Evolutionary conservation across 2,113 vertebrate species (phyloP).

Genomic region (Notiomystis cincta): DNA sequence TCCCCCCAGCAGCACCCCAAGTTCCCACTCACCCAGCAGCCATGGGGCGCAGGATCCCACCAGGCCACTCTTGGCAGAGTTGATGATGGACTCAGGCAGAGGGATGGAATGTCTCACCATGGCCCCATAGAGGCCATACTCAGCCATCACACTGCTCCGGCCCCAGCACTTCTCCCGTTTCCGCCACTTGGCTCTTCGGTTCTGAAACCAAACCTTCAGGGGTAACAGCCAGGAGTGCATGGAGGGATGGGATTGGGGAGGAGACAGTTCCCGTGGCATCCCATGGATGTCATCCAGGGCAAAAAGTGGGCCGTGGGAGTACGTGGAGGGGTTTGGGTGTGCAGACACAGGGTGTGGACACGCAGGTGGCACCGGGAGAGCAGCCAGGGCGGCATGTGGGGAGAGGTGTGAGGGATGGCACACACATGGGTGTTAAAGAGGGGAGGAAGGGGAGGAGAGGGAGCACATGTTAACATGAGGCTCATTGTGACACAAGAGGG

Average conservation of each 20-base stretch:
- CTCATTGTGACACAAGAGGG: background rate
- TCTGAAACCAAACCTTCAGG: slow-evolving; percentile 95
- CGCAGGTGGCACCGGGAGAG: accelerated
- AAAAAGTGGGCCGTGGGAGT: background rate
- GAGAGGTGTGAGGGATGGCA: background rate
- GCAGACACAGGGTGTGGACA: background rate
- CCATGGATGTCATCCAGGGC: too few relatives aligned
- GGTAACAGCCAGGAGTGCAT: slow-evolving; percentile 56
- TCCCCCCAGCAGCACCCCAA: background rate
- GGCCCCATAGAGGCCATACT: slow-evolving; percentile 93
- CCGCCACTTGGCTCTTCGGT: slow-evolving; percentile 93
- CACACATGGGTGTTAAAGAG: slow-evolving; percentile 8
- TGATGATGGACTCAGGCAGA: slow-evolving; percentile 88
- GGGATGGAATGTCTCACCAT: slow-evolving; percentile 97
- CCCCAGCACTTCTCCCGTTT: slow-evolving; percentile 97
- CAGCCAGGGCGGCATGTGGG: background rate
- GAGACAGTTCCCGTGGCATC: background rate
- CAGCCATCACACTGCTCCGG: slow-evolving; percentile 93
- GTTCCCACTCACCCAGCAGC: slow-evolving; percentile 86
- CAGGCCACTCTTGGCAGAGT: slow-evolving; percentile 85
- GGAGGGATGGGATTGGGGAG: slow-evolving; percentile 14
- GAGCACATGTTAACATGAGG: background rate
- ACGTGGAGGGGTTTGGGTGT: background rate
- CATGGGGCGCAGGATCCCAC: slow-evolving; percentile 90
- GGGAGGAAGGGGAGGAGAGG: background rate